These are phyloP conservation scores for Drosophila carrolli DNA, from an alignment of 1,140 invertebrate genomes.

Conservation along the genomic window DNA sequence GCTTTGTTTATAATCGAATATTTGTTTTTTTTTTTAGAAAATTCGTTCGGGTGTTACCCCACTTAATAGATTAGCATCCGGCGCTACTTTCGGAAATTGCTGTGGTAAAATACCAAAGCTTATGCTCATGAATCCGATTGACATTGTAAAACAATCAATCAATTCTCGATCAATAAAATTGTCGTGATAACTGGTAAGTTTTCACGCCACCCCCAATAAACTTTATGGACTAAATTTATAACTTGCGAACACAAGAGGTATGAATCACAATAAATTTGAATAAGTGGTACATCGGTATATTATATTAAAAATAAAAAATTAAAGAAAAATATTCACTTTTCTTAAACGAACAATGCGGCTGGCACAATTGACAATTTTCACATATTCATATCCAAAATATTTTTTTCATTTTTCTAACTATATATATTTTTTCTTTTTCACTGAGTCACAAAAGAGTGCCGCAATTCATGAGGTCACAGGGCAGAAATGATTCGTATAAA, in stretches of 20 bases:
- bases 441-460: too few relatives aligned
- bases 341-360: too few relatives aligned
- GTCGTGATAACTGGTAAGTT: conserved; percentile 27
- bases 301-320: not conserved
- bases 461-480: too few relatives aligned
- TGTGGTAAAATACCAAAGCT: conserved; percentile 10
- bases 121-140: conserved; percentile 35
- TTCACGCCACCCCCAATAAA: conserved; percentile 16
- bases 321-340: not conserved
- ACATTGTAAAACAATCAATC: conserved; percentile 64
- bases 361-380: too few relatives aligned
- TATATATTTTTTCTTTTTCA: too few relatives aligned
- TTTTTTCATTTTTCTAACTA: too few relatives aligned
- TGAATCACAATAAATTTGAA: conserved; percentile 31
- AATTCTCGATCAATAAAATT: conserved; percentile 43
- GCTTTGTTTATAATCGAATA: conserved; percentile 36
- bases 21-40: conserved; percentile 14
- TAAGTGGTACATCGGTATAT: not conserved
- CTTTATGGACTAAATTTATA: conserved; percentile 9
- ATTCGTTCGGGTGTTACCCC: conserved; percentile 23
- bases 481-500: too few relatives aligned
- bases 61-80: conserved; percentile 22
- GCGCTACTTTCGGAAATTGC: conserved; percentile 15
- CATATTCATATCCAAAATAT: too few relatives aligned
- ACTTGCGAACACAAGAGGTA: not conserved